Percentiles rank a stretch among this genome's conserved stretches.
Conservation (phyloP, 2,888 invertebrate species). For the Callinectes sapidus region DNA sequence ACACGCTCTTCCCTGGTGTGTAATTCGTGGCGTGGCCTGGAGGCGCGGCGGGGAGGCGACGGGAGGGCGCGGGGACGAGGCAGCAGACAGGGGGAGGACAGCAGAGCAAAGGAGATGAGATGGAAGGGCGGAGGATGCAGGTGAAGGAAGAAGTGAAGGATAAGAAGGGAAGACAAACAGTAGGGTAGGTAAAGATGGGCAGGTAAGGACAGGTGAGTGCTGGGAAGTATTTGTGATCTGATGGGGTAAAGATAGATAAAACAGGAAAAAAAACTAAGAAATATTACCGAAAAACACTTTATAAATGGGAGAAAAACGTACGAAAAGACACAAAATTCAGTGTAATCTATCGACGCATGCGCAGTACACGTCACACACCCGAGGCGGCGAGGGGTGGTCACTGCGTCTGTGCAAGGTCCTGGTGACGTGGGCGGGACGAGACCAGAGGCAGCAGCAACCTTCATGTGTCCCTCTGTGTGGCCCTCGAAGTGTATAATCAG, state of each 20-base stretch:
- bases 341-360: background rate
- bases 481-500: no score
- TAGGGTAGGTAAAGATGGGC: background rate
- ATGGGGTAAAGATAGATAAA: background rate
- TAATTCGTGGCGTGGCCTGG: constrained; percentile 14
- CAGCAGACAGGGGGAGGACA: background rate
- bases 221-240: background rate
- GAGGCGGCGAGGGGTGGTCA: no score
- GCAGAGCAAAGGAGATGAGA: background rate
- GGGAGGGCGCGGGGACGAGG: background rate
- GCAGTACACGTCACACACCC: no score
- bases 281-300: background rate
- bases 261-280: background rate
- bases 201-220: background rate
- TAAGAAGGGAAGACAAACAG: background rate
- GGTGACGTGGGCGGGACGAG: no score
- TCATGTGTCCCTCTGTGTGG: no score
- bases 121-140: background rate
- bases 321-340: background rate
- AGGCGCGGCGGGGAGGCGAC: background rate
- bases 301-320: background rate
- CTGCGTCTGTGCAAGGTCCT: no score
- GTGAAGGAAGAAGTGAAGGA: background rate
- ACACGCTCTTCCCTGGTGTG: constrained; percentile 11
- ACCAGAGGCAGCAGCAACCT: no score